phyloP scores from a whole-genome alignment of 2,113 vertebrate species.

The Zootoca vivipara region DNA sequence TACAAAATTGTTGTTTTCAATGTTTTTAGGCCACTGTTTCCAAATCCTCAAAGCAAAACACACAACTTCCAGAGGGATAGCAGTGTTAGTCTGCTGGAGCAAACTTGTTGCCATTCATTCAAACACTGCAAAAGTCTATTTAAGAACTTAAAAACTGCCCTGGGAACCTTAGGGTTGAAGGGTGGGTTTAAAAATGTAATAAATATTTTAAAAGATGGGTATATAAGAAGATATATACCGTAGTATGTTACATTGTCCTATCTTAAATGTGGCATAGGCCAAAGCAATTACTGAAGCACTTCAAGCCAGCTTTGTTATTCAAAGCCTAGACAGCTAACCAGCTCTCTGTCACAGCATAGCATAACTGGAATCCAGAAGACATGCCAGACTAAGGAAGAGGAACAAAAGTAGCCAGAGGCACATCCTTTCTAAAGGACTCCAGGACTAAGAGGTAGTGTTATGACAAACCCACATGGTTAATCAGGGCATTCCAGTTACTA shows the following conservation, averaged over 20 bases:
- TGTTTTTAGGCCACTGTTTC: background rate
- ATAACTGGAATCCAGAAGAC: background rate
- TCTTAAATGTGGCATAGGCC: background rate
- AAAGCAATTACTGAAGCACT: background rate
- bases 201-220: background rate
- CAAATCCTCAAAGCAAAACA: background rate
- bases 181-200: background rate
- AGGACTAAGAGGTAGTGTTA: no score
- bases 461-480: no score
- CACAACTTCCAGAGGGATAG: background rate
- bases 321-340: background rate
- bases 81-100: background rate
- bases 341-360: background rate
- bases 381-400: background rate
- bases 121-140: background rate
- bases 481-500: no score
- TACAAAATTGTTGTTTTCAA: no score
- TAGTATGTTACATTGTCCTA: background rate
- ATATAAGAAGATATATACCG: background rate
- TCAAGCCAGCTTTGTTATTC: background rate
- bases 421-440: background rate
- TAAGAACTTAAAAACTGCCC: no score
- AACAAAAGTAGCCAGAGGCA: background rate
- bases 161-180: no score
- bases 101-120: background rate